A percentile compares a stretch with the other conserved stretches of the same genome.
phyloP scores from a whole-genome alignment of 1,140 invertebrate species.

The Papilio machaon region DNA sequence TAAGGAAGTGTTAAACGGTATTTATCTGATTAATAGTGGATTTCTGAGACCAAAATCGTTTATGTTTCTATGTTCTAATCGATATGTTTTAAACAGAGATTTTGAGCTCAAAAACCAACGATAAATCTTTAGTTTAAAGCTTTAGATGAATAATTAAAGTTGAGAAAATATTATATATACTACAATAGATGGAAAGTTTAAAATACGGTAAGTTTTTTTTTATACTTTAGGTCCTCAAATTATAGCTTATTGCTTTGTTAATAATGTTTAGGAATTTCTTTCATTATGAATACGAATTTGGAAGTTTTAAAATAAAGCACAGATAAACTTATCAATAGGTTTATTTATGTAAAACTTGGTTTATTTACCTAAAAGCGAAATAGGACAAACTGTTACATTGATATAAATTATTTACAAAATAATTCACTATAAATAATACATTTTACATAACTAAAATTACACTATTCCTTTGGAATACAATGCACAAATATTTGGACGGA shows the following conservation, averaged over 20 bases:
- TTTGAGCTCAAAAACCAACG: too few relatives aligned
- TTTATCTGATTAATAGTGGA: neutral
- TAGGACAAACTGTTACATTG: neutral
- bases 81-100: too few relatives aligned
- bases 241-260: too few relatives aligned
- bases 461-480: constrained; percentile 77
- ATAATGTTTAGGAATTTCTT: too few relatives aligned
- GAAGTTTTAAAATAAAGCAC: neutral
- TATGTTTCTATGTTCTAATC: too few relatives aligned
- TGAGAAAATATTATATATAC: too few relatives aligned
- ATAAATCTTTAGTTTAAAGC: too few relatives aligned
- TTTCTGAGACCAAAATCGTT: neutral
- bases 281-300: neutral
- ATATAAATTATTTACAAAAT: constrained; percentile 32
- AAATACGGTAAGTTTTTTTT: too few relatives aligned
- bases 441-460: constrained; percentile 54
- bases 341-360: constrained; percentile 18
- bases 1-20: neutral
- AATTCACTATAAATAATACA: constrained; percentile 38
- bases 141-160: neutral
- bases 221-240: too few relatives aligned
- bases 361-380: constrained; percentile 26
- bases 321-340: neutral
- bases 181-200: too few relatives aligned
- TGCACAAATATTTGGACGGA: constrained; percentile 73